Percentiles rank a stretch among this genome's conserved stretches.
Conservation (phyloP, 1,140 invertebrate genomes). For the Brachionus asplanchnoidis region DNA sequence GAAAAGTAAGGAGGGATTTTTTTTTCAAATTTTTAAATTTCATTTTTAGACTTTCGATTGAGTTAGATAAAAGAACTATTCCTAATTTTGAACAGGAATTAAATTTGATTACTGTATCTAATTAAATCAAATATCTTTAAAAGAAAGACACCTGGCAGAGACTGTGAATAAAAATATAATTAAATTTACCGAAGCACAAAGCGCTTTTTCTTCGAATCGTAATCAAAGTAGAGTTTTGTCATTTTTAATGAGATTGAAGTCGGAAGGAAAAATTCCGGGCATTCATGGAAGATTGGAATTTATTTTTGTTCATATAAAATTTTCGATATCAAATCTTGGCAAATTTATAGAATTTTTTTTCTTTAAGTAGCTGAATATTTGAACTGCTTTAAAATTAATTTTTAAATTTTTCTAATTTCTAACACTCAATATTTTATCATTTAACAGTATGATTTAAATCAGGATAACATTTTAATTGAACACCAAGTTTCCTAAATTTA, state of each 20-base stretch:
- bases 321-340: background rate
- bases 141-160: conserved; percentile 57
- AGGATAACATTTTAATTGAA: too few species aligned
- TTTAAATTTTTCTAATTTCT: too few species aligned
- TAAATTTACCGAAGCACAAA: conserved; percentile 58
- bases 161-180: conserved; percentile 56
- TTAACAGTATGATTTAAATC: too few species aligned
- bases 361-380: too few species aligned
- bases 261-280: conserved; percentile 27
- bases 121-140: conserved; percentile 53
- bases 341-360: too few species aligned
- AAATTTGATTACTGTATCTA: background rate
- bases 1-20: conserved; percentile 45
- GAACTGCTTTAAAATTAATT: too few species aligned
- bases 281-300: conserved; percentile 13
- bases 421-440: too few species aligned
- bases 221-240: conserved; percentile 19
- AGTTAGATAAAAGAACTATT: conserved; percentile 46
- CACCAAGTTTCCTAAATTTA: too few species aligned
- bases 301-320: background rate
- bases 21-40: background rate
- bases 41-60: background rate
- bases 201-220: conserved; percentile 48
- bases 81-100: conserved; percentile 46
- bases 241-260: conserved; percentile 22